Conservation (phyloP, 2,888 invertebrate species). For the Patella pellucida region DNA sequence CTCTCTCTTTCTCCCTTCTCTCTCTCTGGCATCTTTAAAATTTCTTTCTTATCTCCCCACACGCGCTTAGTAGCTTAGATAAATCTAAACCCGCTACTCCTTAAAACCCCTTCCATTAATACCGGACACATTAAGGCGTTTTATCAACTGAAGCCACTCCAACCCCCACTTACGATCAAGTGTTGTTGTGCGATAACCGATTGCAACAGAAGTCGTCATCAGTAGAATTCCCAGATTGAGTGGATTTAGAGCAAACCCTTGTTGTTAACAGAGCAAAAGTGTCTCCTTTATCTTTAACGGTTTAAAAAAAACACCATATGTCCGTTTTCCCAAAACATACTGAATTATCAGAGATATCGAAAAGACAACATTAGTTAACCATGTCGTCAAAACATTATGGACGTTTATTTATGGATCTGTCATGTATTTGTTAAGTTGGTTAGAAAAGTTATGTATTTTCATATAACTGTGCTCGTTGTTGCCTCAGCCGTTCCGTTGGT, state of each 20-base stretch:
- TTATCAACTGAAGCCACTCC: background rate
- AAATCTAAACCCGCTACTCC: conserved; percentile 8
- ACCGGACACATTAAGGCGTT: background rate
- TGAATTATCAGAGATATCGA: no score
- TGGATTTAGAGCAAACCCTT: no score
- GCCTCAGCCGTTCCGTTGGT: background rate
- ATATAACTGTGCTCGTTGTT: background rate
- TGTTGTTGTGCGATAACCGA: background rate
- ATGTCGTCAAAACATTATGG: no score
- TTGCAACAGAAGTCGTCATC: no score
- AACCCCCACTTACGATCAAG: background rate
- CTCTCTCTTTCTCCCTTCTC: conserved; percentile 5
- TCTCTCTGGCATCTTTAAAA: background rate
- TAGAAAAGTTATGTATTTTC: background rate
- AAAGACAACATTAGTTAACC: no score
- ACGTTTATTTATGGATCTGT: no score
- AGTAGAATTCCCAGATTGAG: no score
- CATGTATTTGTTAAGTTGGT: background rate
- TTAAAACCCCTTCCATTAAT: background rate
- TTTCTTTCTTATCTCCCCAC: background rate
- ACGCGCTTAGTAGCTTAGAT: background rate
- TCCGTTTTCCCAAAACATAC: no score
- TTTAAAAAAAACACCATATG: no score
- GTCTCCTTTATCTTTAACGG: no score
- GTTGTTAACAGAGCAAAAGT: no score